phyloP scores from a whole-genome alignment of 2,888 invertebrate species.

The Cheilosia vulpina region DNA sequence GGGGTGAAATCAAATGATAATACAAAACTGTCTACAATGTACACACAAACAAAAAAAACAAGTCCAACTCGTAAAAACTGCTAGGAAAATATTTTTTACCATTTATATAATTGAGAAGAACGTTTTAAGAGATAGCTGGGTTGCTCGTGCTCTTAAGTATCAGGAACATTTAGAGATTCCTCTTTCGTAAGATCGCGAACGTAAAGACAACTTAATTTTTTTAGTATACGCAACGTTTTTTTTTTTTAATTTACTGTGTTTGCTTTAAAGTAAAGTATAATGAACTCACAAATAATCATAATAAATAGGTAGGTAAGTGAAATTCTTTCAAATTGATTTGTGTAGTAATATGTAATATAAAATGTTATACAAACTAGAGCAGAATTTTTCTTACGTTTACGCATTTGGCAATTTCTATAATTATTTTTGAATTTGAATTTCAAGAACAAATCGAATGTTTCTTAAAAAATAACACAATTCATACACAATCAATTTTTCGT shows the following conservation, averaged over 20 bases:
- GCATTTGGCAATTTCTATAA: constrained; percentile 64
- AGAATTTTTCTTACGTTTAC: constrained; percentile 32
- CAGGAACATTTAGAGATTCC: no score
- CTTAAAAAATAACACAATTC: constrained; percentile 13
- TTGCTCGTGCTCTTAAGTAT: no score
- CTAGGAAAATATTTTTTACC: neutral
- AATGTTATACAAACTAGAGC: constrained; percentile 22
- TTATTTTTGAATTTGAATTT: constrained; percentile 31
- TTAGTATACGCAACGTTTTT: no score
- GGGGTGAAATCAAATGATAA: constrained; percentile 75
- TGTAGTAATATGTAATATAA: constrained; percentile 16
- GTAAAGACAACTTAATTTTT: no score
- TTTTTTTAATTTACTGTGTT: neutral
- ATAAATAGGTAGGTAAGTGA: constrained; percentile 22
- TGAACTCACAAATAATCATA: neutral
- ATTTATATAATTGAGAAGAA: neutral
- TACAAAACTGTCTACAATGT: constrained; percentile 6
- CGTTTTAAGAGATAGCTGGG: neutral
- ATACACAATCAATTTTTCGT: neutral
- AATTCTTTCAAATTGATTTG: constrained; percentile 32
- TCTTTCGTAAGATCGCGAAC: no score
- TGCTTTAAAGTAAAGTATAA: neutral
- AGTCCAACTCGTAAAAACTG: neutral
- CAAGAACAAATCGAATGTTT: constrained; percentile 32
- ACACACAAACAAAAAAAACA: neutral